phyloP scores from a whole-genome alignment of 2,113 vertebrate species.

The Syngnathus floridae region DNA sequence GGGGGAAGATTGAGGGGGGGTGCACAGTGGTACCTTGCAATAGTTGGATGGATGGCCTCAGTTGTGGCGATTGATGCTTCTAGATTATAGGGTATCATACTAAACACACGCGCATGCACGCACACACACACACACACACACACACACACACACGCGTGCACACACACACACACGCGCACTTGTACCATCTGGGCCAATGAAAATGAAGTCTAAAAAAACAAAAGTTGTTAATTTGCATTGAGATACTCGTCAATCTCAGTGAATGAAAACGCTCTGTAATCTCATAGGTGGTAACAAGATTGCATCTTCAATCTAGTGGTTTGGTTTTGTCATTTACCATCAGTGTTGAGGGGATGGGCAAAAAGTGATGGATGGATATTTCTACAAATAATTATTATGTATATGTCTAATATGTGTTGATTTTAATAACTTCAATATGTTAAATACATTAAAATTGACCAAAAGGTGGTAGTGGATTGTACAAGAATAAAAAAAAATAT shows the following conservation, averaged over 20 bases:
- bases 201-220: not conserved
- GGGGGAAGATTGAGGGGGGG: conserved; percentile 4
- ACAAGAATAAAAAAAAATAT: not conserved
- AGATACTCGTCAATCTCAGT: conserved; percentile 9
- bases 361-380: not conserved
- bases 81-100: conserved; percentile 15
- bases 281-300: not conserved
- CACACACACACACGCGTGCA: conserved; percentile 13
- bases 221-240: conserved; percentile 11
- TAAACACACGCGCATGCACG: conserved; percentile 20
- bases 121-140: conserved; percentile 11
- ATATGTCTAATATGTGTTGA: too few relatives aligned
- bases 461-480: not conserved
- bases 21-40: conserved; percentile 1
- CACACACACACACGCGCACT: conserved; percentile 1
- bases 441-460: not conserved
- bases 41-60: conserved; percentile 3
- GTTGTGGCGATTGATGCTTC: conserved; percentile 18
- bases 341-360: not conserved
- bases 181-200: not conserved
- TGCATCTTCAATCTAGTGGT: not conserved
- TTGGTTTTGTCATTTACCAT: not conserved
- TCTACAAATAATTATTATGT: too few relatives aligned
- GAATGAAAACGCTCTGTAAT: not conserved
- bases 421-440: too few relatives aligned